These are phyloP conservation scores for Epizoanthus rinbou DNA, from an alignment of 92 coral and sea anemone genomes.

Conservation along the genomic window DNA sequence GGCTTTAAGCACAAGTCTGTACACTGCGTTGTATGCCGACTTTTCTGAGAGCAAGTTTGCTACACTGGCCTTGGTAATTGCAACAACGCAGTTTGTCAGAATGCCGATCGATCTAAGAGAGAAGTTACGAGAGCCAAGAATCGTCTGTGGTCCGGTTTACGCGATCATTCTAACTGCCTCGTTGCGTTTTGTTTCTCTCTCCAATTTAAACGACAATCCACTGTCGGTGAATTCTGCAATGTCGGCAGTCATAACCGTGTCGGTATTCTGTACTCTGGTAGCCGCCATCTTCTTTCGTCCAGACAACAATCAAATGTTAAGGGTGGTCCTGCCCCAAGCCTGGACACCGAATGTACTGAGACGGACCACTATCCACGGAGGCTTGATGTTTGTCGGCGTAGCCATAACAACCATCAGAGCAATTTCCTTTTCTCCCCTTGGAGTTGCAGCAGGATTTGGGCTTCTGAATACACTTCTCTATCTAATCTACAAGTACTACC, in stretches of 20 bases:
- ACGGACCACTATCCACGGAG: slow-evolving; percentile 46
- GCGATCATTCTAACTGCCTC: slow-evolving; percentile 45
- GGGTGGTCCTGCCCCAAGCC: slow-evolving; percentile 42
- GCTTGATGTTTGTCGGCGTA: slow-evolving; percentile 38
- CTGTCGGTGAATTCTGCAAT: not conserved
- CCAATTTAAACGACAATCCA: not conserved
- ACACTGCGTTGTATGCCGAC: slow-evolving; percentile 17
- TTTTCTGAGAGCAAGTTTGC: slow-evolving; percentile 38
- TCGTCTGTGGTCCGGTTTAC: slow-evolving; percentile 61
- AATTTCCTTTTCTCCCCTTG: no score
- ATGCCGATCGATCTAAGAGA: slow-evolving; percentile 46
- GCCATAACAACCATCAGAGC: not conserved
- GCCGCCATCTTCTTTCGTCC: slow-evolving; percentile 67
- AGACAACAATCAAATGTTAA: slow-evolving; percentile 51
- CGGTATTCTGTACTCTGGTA: slow-evolving; percentile 40
- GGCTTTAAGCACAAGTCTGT: slow-evolving; percentile 22
- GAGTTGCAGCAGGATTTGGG: no score
- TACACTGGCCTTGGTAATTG: slow-evolving; percentile 33
- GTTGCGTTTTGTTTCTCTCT: slow-evolving; percentile 1
- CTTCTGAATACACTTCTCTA: no score
- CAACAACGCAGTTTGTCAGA: slow-evolving; percentile 61
- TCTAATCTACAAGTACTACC: no score
- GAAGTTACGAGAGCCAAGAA: slow-evolving; percentile 36
- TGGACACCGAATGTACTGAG: slow-evolving; percentile 34
- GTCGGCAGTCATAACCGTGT: not conserved